Evolutionary conservation across 2,797 vertebrate species (phyloP), one percentile per base, ranked within the genome.

Genomic region (Centroberyx gerrardi): DNA sequence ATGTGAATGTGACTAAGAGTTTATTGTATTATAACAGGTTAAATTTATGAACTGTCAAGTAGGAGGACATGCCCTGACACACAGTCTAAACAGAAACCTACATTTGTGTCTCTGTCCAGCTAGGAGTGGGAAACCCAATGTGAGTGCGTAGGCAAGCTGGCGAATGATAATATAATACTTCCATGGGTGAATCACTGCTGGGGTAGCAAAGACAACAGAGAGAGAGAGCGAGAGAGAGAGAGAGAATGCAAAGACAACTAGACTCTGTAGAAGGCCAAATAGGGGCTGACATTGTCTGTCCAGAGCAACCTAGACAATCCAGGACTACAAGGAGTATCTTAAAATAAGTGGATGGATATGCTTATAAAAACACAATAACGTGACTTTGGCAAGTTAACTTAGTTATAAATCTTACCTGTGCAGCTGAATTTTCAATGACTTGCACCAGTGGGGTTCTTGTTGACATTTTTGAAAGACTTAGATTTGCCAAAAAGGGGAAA

Each of bases 351-450:
- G 3, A 42, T 10, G 9, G 40, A 42, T 42, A 12, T 10, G 10
- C 10, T 42, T 5, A 54, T 54, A 28, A 12, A 40, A 56, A 4
- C n/a, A 54, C n/a, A 27, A 2, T 13, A 22, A 58, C n/a, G 56
- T 12, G 3, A 15, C 31, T 27, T 4, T 12, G 22, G 0, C 22
- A 10, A 38, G 8, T 18, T 1, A 48, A 54, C 17, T 72, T 14
- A 38, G 3, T 29, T 2, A 18, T 4, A 15, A 1, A n/a, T 78
- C 95, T 96, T 93, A 96, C 95, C 95, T 95, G 95, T 6, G 83
- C 90, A 12, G 93, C 72, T 2, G 94, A 92, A 81, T 94, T 95
- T 72, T 95, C 95, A 87, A 95, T 96, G 59, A 96, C 95, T 86
- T 93, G 93, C 77, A 94, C 88, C 90, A 95, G 84, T 76, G 93